Evolutionary conservation across 2,113 vertebrate genomes (phyloP).

Genomic region (Himantopus leucocephalus): DNA sequence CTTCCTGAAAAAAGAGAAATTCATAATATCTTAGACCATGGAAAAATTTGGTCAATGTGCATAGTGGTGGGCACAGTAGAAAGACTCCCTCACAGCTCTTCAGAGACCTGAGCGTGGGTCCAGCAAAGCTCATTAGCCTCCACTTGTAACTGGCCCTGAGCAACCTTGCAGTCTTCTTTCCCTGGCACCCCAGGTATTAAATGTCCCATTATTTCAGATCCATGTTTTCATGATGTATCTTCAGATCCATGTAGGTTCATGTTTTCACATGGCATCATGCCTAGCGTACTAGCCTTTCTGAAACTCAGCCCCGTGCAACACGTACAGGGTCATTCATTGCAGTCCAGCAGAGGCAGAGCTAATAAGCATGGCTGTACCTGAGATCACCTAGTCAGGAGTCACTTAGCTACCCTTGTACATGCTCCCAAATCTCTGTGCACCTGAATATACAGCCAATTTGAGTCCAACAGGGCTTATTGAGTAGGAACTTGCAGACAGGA

Average conservation of each 20-base stretch:
- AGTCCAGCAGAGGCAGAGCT: not conserved
- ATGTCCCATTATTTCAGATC: not conserved
- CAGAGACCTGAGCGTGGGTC: fast-evolving
- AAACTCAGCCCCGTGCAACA: not conserved
- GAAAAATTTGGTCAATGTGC: not conserved
- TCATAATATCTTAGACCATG: not conserved
- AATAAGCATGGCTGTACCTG: not conserved
- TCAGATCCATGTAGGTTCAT: not conserved
- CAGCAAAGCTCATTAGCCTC: not conserved
- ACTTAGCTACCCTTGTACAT: not conserved
- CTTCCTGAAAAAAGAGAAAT: not conserved
- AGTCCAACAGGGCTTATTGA: not conserved
- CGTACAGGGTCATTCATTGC: not conserved
- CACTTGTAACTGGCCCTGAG: not conserved
- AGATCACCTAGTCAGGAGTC: not conserved
- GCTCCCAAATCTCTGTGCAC: not conserved
- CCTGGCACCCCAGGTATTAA: not conserved
- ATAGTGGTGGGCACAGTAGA: not conserved
- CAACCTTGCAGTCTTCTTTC: not conserved
- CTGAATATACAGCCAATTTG: not conserved
- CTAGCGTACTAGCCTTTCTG: not conserved
- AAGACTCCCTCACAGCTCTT: not conserved
- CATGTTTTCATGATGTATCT: not conserved
- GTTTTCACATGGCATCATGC: fast-evolving
- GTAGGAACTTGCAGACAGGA: not conserved